Conservation (phyloP, 2,113 vertebrate genomes). For the Ahaetulla prasina region DNA sequence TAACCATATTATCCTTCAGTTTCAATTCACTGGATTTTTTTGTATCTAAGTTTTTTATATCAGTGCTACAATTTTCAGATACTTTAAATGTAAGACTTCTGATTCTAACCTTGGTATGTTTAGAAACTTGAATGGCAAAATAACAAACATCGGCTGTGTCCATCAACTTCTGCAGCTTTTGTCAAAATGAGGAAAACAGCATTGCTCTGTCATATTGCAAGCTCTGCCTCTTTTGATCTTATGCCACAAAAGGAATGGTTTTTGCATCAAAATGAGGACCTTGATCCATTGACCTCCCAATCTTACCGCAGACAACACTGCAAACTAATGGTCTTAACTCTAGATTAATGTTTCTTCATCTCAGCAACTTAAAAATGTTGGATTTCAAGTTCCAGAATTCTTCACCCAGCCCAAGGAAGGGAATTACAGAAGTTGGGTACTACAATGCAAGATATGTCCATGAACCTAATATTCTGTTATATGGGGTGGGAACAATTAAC, state of each 20-base stretch:
- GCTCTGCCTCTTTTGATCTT: neutral
- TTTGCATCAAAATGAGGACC: neutral
- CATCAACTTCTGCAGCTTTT: neutral
- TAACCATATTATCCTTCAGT: neutral
- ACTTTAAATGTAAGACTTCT: neutral
- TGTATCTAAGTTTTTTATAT: neutral
- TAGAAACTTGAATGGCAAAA: neutral
- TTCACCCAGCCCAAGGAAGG: neutral
- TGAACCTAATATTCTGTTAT: neutral
- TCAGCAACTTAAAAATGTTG: neutral
- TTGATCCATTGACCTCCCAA: neutral
- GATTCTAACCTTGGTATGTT: neutral
- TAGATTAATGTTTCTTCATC: neutral
- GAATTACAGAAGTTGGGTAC: neutral
- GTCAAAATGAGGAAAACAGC: neutral
- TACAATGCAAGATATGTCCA: neutral
- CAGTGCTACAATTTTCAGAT: neutral
- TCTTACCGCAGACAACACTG: neutral
- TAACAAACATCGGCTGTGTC: neutral
- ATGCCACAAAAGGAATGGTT: neutral
- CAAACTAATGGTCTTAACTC: neutral
- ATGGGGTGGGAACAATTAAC: neutral
- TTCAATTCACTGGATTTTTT: neutral
- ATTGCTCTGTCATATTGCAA: neutral
- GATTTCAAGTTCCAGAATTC: neutral